Conservation (phyloP, 1,140 invertebrate genomes). For the Hetaerina americana region DNA sequence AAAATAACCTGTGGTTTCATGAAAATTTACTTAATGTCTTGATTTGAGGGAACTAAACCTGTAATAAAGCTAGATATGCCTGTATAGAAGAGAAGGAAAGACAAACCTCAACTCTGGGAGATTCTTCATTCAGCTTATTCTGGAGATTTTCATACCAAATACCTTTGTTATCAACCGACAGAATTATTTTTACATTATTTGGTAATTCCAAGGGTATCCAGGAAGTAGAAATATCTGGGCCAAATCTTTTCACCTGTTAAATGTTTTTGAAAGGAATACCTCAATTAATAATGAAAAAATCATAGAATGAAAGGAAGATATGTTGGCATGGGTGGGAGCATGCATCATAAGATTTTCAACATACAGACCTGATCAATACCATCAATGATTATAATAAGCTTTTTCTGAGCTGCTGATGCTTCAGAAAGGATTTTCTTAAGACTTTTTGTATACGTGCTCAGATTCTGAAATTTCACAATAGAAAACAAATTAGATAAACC, state of each 20-base stretch:
- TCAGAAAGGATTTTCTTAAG: conserved; percentile 33
- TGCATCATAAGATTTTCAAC: conserved; percentile 3
- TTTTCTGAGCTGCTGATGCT: conserved; percentile 27
- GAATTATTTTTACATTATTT: conserved; percentile 52
- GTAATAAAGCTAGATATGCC: no score
- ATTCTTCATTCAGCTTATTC: conserved; percentile 24
- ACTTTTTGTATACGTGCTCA: conserved; percentile 34
- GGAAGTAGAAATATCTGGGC: conserved; percentile 29
- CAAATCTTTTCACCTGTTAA: conserved; percentile 18
- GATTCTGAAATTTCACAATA: conserved; percentile 24
- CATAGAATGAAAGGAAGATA: no score
- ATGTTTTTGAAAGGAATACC: no score
- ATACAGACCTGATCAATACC: conserved; percentile 49
- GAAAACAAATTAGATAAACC: not conserved
- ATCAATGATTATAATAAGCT: conserved; percentile 53
- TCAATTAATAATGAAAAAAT: no score
- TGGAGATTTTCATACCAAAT: conserved; percentile 31
- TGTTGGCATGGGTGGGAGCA: no score
- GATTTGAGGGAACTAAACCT: no score
- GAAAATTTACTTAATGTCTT: no score
- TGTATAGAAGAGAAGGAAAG: no score
- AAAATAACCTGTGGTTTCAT: no score
- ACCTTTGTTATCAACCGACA: conserved; percentile 48
- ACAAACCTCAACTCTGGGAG: conserved; percentile 18
- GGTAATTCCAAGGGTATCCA: conserved; percentile 57